Percentiles rank a stretch among this genome's conserved stretches.
Conservation (phyloP, 2,888 invertebrate species). For the Erpobdella octoculata region DNA sequence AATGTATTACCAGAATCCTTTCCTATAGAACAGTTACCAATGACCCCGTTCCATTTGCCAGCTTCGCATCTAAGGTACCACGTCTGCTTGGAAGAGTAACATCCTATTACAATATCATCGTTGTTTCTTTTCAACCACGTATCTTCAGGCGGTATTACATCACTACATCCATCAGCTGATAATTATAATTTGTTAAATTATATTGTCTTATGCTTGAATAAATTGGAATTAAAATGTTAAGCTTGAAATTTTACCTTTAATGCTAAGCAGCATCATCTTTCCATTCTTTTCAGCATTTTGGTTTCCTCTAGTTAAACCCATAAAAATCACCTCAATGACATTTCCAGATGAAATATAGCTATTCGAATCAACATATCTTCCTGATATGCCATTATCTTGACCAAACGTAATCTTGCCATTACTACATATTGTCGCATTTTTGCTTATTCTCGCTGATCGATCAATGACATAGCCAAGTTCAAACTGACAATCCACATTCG, state of each 20-base stretch:
- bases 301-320: too few species aligned
- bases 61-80: slow-evolving; percentile 32
- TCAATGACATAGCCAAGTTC: too few species aligned
- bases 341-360: too few species aligned
- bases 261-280: background rate
- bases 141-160: slow-evolving; percentile 29
- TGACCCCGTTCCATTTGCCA: slow-evolving; percentile 29
- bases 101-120: slow-evolving; percentile 29
- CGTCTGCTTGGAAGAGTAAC: slow-evolving; percentile 26
- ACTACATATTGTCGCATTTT: too few species aligned
- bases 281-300: background rate
- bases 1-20: background rate
- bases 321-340: too few species aligned
- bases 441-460: too few species aligned
- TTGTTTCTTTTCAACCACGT: slow-evolving; percentile 31
- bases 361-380: too few species aligned
- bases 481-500: too few species aligned
- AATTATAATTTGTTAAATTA: too few species aligned
- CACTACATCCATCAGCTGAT: slow-evolving; percentile 33
- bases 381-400: too few species aligned
- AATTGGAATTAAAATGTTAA: background rate
- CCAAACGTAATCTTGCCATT: too few species aligned
- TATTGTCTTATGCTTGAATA: too few species aligned
- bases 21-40: slow-evolving; percentile 31
- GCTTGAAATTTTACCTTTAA: background rate